These are phyloP conservation scores for Auanema sp. DNA, from an alignment of 2,888 invertebrate genomes.

Conservation along the genomic window DNA sequence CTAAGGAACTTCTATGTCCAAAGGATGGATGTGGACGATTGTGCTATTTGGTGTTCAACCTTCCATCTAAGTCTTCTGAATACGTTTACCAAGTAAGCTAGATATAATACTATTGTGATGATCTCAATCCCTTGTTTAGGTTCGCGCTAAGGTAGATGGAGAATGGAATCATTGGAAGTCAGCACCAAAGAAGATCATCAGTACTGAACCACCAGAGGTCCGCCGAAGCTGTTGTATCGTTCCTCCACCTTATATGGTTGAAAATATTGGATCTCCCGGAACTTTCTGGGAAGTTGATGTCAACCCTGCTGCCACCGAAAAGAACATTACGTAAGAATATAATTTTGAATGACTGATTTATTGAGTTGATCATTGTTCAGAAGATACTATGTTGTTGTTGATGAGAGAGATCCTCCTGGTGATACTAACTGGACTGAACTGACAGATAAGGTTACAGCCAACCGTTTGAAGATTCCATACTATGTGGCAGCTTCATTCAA, in stretches of 20 bases:
- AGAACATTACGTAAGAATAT: constrained; percentile 54
- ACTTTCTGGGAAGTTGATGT: constrained; percentile 60
- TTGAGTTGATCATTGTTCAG: constrained; percentile 30
- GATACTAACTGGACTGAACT: constrained; percentile 62
- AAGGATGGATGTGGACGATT: constrained; percentile 60
- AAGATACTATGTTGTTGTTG: constrained; percentile 64
- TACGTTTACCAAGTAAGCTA: constrained; percentile 62
- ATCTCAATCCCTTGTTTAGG: constrained; percentile 28
- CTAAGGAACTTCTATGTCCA: constrained; percentile 44
- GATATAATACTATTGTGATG: background rate
- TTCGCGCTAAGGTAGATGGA: constrained; percentile 59
- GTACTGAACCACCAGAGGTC: constrained; percentile 47
- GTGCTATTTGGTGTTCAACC: constrained; percentile 64
- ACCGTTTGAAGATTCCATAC: constrained; percentile 58
- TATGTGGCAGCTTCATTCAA: constrained; percentile 64
- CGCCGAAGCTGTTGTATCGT: constrained; percentile 62
- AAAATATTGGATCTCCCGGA: constrained; percentile 57
- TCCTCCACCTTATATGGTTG: constrained; percentile 63
- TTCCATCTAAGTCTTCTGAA: constrained; percentile 52
- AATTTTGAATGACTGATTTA: background rate
- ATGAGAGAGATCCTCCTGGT: constrained; percentile 62
- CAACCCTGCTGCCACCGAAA: constrained; percentile 60
- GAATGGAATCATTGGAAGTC: constrained; percentile 64
- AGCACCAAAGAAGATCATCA: constrained; percentile 51
- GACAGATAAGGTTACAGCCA: constrained; percentile 63